phyloP scores from a whole-genome alignment of 2,888 invertebrate species.

The Papilio gigon region DNA sequence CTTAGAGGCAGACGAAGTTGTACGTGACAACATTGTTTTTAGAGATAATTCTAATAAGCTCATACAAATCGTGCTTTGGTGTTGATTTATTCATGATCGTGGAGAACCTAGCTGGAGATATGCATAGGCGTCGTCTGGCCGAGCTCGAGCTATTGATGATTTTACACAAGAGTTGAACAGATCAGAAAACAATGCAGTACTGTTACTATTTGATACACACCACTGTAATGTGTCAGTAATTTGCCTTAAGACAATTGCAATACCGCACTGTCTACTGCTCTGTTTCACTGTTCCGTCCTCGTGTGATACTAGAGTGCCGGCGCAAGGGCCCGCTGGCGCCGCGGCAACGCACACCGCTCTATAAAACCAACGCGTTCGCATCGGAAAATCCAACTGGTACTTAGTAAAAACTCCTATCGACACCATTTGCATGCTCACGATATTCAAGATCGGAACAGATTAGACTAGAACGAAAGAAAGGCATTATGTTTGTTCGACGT shows the following conservation, averaged over 20 bases:
- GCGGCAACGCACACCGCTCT: conserved; percentile 48
- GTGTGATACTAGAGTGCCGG: conserved; percentile 30
- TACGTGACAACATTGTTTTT: conserved; percentile 30
- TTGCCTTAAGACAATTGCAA: not conserved
- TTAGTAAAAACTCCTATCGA: conserved; percentile 47
- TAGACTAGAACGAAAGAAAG: conserved; percentile 8
- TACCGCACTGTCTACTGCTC: not conserved
- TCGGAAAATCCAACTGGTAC: conserved; percentile 54
- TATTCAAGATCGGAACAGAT: conserved; percentile 37
- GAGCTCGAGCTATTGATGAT: conserved; percentile 45
- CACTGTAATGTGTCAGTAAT: not conserved
- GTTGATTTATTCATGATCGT: conserved; percentile 64
- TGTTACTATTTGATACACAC: not conserved
- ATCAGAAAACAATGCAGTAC: not conserved
- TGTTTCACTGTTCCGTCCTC: not conserved
- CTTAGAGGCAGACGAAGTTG: conserved; percentile 10
- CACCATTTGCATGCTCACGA: conserved; percentile 46
- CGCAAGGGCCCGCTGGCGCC: conserved; percentile 43
- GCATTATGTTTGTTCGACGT: not conserved
- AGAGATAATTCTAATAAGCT: conserved; percentile 36
- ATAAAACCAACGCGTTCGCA: conserved; percentile 56
- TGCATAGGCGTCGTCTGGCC: conserved; percentile 52
- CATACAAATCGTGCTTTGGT: conserved; percentile 48
- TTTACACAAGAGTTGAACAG: not conserved
- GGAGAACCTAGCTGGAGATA: conserved; percentile 56